Conservation (phyloP, 2,113 vertebrate species). For the Serinus canaria region DNA sequence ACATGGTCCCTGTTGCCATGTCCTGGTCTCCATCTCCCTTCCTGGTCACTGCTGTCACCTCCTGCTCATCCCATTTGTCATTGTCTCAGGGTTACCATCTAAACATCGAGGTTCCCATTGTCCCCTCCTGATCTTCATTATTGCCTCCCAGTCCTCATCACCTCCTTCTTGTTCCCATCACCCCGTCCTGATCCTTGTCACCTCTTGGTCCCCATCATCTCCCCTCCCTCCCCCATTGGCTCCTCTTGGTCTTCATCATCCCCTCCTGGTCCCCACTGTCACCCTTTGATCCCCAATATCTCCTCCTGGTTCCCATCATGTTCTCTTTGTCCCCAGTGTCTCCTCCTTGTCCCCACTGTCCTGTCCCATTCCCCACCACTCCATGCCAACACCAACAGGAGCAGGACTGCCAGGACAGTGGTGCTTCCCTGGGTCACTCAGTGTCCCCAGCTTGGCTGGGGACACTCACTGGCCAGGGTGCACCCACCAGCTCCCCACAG, state of each 20-base stretch:
- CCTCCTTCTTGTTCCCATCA: neutral
- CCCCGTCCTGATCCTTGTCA: neutral
- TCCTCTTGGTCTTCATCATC: neutral
- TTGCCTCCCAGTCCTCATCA: neutral
- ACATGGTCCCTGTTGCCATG: neutral
- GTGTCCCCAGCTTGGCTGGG: neutral
- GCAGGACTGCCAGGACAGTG: accelerated
- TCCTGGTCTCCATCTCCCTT: neutral
- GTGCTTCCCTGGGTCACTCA: neutral
- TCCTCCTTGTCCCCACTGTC: neutral
- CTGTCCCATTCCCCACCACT: neutral
- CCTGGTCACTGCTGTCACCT: neutral
- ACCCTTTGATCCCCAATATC: neutral
- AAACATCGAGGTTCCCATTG: neutral
- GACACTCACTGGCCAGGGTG: neutral
- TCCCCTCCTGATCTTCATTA: neutral
- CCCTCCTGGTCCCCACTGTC: too few relatives aligned
- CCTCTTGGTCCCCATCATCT: neutral
- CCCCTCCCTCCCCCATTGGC: accelerated
- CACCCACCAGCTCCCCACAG: neutral
- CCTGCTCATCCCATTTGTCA: neutral
- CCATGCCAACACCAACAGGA: accelerated
- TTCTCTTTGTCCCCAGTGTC: neutral
- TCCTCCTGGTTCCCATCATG: neutral
- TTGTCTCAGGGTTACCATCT: neutral